Evolutionary conservation across 2,888 invertebrate genomes (phyloP), one percentile per base, ranked within the genome.

Genomic region (Furcula furcula): DNA sequence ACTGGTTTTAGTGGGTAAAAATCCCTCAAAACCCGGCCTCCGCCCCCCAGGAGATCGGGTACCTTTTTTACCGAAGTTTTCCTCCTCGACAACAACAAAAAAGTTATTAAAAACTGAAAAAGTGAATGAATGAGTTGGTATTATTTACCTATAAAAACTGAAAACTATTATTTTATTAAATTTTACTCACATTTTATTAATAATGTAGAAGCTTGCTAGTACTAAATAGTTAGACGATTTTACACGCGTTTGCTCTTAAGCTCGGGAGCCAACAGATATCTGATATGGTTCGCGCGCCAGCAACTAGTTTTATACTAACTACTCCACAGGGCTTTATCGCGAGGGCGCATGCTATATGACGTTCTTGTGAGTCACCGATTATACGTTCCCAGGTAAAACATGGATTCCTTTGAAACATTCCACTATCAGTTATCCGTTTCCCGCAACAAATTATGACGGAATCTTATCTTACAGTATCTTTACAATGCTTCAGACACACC

Each of bases 301-400:
- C 18, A 23, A 41, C 29, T 38, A 21, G 31, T 46, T 57, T 37
- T 56, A 58, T 56, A 58, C 34, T 20, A 35, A 39, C 15, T 46
- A 29, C 27, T 38, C 31, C 14, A 26, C 19, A 36, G 13, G 11
- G 35, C 27, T 43, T 37, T 46, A 45, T 54, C 54, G 22, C 28
- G 18, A 13, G 25, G 31, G 37, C 13, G 18, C 13, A 33, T 13
- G n/a, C n/a, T n/a, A n/a, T n/a, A n/a, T 40, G 26, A 40, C 40
- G 40, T n/a, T 13, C 13, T 22, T 11, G 34, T 50, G 59, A 55
- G 22, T 56, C 44, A 55, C 27, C 36, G 31, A 40, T 39, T 33
- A 31, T 10, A 34, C 23, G 20, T 6, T 22, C 30, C 29, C 36
- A 29, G n/a, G 23, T 29, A 33, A 46, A 36, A 39, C 14, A 25